Evolutionary conservation across 2,888 invertebrate species (phyloP).

Genomic region (Nebria salina): DNA sequence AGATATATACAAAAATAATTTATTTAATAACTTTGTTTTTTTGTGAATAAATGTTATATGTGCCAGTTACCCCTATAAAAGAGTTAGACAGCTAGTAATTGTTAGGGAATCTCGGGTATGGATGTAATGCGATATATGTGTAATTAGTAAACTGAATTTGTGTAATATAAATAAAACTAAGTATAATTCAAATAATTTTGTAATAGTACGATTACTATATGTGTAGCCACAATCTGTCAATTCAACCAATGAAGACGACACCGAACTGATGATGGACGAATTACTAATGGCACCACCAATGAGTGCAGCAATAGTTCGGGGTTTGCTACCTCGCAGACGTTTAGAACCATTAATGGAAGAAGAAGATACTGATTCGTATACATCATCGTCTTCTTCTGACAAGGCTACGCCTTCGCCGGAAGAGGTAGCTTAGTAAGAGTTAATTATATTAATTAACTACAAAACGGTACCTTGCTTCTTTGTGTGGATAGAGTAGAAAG

Average conservation of each 20-base stretch:
- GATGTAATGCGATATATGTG: conserved; percentile 4
- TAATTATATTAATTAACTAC: conserved; percentile 31
- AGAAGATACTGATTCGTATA: conserved; percentile 76
- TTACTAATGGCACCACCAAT: conserved; percentile 80
- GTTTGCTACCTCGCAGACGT: conserved; percentile 77
- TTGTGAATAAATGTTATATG: conserved; percentile 5
- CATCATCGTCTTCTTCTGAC: conserved; percentile 57
- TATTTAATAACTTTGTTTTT: conserved; percentile 22
- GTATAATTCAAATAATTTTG: conserved; percentile 5
- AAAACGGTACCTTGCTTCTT: neutral
- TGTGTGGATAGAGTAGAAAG: neutral
- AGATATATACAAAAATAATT: neutral
- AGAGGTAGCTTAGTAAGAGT: conserved; percentile 58
- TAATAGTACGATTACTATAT: neutral
- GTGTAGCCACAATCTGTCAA: conserved; percentile 59
- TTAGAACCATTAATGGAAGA: conserved; percentile 86
- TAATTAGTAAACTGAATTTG: neutral
- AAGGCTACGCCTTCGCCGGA: conserved; percentile 58
- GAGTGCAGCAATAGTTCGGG: conserved; percentile 76
- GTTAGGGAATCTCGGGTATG: neutral
- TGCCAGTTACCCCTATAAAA: neutral
- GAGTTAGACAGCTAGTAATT: neutral
- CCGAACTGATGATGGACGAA: conserved; percentile 85
- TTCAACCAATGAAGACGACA: conserved; percentile 80
- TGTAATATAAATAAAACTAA: neutral